These are phyloP conservation scores for Eudemis profundana DNA, from an alignment of 2,888 invertebrate species.

Conservation along the genomic window DNA sequence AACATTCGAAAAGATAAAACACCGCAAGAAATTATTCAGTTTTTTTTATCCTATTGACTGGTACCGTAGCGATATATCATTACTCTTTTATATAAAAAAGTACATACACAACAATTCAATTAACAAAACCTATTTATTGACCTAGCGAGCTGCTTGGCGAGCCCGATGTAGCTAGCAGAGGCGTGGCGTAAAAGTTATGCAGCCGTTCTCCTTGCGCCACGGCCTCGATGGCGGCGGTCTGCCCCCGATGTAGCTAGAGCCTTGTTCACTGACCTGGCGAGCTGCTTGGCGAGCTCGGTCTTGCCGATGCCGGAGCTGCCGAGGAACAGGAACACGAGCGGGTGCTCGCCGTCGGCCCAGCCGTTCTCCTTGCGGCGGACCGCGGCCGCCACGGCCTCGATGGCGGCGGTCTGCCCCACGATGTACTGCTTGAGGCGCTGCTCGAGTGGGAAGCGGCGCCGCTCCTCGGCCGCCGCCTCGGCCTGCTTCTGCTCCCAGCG, in stretches of 20 bases:
- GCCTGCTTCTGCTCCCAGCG: constrained; percentile 82
- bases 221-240: constrained; percentile 91
- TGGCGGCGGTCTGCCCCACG: constrained; percentile 94
- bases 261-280: constrained; percentile 87
- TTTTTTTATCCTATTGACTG: too few relatives aligned
- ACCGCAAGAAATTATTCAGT: too few relatives aligned
- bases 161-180: too few relatives aligned
- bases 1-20: too few relatives aligned
- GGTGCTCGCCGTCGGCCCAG: constrained; percentile 97
- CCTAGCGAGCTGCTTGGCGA: constrained; percentile 90
- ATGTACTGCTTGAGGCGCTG: constrained; percentile 92
- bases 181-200: too few relatives aligned
- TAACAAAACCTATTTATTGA: background rate
- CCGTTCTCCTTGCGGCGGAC: constrained; percentile 96
- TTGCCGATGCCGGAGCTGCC: constrained; percentile 98
- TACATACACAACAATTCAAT: too few relatives aligned
- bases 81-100: too few relatives aligned
- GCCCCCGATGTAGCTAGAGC: constrained; percentile 93
- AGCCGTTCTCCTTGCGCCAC: constrained; percentile 97
- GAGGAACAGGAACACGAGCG: constrained; percentile 95
- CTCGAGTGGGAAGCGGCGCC: constrained; percentile 92
- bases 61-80: too few relatives aligned
- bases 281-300: constrained; percentile 96
- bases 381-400: constrained; percentile 92
- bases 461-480: constrained; percentile 90